Evolutionary conservation across 2,113 vertebrate genomes (phyloP).

Genomic region (Mungos mungo): DNA sequence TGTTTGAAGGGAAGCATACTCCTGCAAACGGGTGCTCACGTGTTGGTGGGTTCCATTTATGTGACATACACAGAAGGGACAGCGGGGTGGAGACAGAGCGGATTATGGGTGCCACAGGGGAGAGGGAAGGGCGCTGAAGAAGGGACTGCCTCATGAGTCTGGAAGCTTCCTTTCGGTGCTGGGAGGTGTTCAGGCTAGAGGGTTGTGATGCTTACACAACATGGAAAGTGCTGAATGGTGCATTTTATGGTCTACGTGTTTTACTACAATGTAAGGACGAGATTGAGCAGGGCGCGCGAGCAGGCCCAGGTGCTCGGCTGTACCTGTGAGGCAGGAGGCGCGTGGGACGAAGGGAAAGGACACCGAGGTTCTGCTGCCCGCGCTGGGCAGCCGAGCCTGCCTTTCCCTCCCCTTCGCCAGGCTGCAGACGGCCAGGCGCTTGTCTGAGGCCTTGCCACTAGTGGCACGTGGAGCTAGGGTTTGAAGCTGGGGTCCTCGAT

Average conservation of each 20-base stretch:
- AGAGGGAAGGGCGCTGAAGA: no score
- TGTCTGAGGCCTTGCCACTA: background rate
- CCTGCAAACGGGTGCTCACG: accelerated
- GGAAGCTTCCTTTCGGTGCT: background rate
- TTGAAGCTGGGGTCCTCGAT: background rate
- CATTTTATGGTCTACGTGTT: background rate
- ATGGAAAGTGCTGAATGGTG: accelerated
- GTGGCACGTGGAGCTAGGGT: background rate
- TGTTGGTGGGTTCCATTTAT: background rate
- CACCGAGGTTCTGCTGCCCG: no score
- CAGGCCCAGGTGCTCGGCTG: background rate
- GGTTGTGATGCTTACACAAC: accelerated
- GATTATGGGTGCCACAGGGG: background rate
- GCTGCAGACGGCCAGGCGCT: background rate
- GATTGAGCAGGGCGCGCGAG: no score
- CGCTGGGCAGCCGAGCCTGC: background rate
- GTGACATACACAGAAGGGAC: background rate
- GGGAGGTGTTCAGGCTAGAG: background rate
- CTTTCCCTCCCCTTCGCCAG: background rate
- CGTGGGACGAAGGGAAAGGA: background rate
- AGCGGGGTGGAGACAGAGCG: background rate
- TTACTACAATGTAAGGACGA: background rate
- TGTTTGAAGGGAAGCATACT: background rate
- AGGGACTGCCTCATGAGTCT: accelerated
- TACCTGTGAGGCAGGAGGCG: no score